These are phyloP conservation scores for Argopecten irradians DNA, from an alignment of 1,140 invertebrate species.

Conservation along the genomic window DNA sequence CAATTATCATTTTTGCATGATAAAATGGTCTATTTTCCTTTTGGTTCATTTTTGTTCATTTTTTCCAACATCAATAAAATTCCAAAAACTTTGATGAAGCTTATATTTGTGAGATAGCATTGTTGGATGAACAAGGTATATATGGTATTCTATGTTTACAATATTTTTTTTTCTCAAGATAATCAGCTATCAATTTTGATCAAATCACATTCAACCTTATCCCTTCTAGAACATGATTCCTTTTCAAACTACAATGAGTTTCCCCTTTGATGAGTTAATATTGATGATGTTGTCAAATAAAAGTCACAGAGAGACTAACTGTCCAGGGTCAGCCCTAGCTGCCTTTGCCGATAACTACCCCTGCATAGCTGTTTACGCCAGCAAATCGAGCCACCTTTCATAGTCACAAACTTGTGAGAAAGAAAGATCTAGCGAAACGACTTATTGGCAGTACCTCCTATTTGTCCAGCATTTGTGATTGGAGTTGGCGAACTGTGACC, in stretches of 20 bases:
- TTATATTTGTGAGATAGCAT: not conserved
- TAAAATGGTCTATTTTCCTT: not conserved
- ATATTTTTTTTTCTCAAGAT: not conserved
- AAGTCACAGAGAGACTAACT: not conserved
- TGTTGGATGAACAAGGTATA: constrained; percentile 13
- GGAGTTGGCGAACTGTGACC: constrained; percentile 83
- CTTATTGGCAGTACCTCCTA: constrained; percentile 76
- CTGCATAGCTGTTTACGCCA: not conserved
- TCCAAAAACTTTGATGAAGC: not conserved
- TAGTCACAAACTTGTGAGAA: not conserved
- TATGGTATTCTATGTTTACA: too few species aligned
- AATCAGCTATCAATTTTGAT: not conserved
- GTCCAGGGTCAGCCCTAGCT: constrained; percentile 10
- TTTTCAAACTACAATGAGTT: not conserved
- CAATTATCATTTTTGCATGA: not conserved
- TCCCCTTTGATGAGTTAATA: not conserved
- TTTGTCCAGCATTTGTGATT: constrained; percentile 82
- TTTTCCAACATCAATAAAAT: not conserved
- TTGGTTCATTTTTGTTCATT: not conserved
- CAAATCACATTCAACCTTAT: not conserved
- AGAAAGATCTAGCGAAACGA: not conserved
- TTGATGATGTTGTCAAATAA: not conserved
- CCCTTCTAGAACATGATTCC: not conserved
- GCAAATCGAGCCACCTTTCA: not conserved
- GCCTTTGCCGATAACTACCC: not conserved